Evolutionary conservation across 2,797 vertebrate genomes (phyloP).

Genomic region (Nothura maculosa): DNA sequence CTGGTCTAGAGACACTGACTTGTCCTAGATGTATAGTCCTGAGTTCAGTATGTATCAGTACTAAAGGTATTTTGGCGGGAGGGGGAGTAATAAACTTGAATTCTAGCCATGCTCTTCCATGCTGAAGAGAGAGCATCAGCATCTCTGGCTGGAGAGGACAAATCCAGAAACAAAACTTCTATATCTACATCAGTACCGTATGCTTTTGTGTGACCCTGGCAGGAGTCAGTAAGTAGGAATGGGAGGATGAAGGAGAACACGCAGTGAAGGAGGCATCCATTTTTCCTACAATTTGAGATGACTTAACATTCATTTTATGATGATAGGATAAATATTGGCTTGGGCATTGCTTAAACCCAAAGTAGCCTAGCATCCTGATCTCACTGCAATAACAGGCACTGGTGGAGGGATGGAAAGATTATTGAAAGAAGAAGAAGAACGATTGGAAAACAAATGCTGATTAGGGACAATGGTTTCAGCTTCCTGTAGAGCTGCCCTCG

Average conservation of each 20-base stretch:
- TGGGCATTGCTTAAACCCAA: background rate
- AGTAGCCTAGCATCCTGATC: background rate
- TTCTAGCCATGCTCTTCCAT: background rate
- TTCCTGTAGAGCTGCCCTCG: background rate
- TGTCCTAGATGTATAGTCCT: background rate
- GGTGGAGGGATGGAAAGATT: no score
- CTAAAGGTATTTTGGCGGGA: background rate
- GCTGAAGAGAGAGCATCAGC: background rate
- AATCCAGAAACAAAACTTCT: background rate
- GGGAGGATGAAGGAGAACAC: background rate
- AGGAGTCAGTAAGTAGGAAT: background rate
- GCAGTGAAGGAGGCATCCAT: background rate
- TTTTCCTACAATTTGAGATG: background rate
- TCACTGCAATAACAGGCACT: background rate
- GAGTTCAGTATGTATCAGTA: background rate
- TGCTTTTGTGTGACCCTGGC: background rate
- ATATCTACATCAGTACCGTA: background rate
- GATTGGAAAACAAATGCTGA: accelerated
- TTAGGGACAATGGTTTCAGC: background rate
- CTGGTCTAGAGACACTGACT: background rate
- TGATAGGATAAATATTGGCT: slow-evolving; percentile 14
- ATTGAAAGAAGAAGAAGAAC: background rate
- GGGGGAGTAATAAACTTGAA: background rate
- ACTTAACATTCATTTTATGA: slow-evolving; percentile 19
- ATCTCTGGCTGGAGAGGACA: background rate